Percentiles rank a stretch among this genome's conserved stretches.
These are phyloP conservation scores for Epinephelus coioides DNA, from an alignment of 2,797 vertebrate species.

Conservation along the genomic window DNA sequence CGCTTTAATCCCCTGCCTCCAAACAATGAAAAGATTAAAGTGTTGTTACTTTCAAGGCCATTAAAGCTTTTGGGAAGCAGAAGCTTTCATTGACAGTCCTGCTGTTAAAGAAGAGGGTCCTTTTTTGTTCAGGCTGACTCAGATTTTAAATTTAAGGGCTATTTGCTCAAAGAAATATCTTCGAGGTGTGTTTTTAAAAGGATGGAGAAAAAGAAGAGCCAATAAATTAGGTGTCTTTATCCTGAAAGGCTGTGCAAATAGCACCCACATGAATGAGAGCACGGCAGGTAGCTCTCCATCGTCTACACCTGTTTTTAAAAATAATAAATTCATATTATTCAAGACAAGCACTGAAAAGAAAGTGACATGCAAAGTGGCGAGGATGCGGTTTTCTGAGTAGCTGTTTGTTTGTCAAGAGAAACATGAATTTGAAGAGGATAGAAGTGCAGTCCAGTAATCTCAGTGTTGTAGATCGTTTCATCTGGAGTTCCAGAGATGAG, in stretches of 20 bases:
- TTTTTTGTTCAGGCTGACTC: background rate
- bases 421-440: background rate
- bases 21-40: conserved; percentile 30
- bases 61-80: conserved; percentile 11
- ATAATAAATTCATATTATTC: background rate
- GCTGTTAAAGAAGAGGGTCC: background rate
- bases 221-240: background rate
- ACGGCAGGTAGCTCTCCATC: background rate
- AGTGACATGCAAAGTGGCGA: background rate
- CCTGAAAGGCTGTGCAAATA: background rate
- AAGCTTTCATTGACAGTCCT: conserved; percentile 4
- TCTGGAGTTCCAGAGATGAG: conserved; percentile 21
- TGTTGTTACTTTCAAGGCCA: background rate
- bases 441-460: background rate
- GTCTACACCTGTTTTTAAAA: background rate
- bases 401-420: background rate
- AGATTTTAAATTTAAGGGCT: background rate
- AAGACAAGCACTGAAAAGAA: background rate
- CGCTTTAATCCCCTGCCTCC: conserved; percentile 1
- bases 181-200: background rate
- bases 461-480: background rate
- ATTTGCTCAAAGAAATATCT: conserved; percentile 22
- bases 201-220: background rate
- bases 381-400: background rate
- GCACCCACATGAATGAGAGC: background rate